Percentiles rank a stretch among this genome's conserved stretches.
phyloP scores from a whole-genome alignment of 2,888 invertebrate species.

The Lasioglossum oenotherae region DNA sequence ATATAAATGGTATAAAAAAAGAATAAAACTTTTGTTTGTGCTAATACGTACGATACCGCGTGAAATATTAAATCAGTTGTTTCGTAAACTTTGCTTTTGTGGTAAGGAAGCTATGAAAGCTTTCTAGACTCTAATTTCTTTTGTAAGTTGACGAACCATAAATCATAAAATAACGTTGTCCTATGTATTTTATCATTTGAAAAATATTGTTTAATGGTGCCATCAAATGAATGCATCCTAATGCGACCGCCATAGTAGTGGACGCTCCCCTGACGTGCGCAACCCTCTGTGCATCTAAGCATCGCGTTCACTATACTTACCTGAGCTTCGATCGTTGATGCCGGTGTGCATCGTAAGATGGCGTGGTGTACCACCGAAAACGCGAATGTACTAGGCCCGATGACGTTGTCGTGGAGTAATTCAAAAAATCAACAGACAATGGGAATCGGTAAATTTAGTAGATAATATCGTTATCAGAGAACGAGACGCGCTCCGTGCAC shows the following conservation, averaged over 20 bases:
- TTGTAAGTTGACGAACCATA: not conserved
- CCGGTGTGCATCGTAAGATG: slow-evolving; percentile 60
- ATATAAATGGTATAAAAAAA: not conserved
- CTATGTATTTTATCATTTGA: not conserved
- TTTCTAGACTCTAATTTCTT: no score
- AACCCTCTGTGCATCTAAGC: slow-evolving; percentile 46
- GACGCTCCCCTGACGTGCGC: slow-evolving; percentile 36
- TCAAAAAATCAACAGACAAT: slow-evolving; percentile 1
- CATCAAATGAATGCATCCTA: not conserved
- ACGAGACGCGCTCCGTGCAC: slow-evolving; percentile 29
- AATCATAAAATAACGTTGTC: not conserved
- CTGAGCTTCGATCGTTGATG: slow-evolving; percentile 34
- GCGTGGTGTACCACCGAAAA: slow-evolving; percentile 40
- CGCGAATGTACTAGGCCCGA: not conserved
- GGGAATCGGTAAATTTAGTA: not conserved
- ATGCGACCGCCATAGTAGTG: not conserved
- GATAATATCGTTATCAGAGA: slow-evolving; percentile 15
- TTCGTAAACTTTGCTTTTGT: not conserved
- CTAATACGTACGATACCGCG: not conserved
- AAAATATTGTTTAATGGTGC: not conserved
- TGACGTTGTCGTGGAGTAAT: not conserved
- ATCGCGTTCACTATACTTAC: slow-evolving; percentile 41
- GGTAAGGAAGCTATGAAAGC: no score
- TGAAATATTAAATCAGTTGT: not conserved
- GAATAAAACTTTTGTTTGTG: not conserved